Conservation (phyloP, 2,113 vertebrate genomes). For the Micronisus gabar region DNA sequence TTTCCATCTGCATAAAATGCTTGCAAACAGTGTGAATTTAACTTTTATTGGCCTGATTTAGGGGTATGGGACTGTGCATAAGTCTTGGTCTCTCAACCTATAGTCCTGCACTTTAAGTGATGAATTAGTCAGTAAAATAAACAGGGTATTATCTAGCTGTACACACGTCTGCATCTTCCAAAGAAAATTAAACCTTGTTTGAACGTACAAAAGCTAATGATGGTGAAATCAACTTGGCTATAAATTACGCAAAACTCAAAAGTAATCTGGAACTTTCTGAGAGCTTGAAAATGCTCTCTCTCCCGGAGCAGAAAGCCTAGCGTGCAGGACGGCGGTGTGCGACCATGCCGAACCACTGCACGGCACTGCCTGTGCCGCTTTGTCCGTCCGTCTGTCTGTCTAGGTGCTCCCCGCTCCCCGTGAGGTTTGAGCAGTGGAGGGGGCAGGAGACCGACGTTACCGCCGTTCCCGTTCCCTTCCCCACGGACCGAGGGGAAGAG, state of each 20-base stretch:
- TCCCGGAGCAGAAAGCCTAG: background rate
- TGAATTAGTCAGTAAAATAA: conserved; percentile 67
- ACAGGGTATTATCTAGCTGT: conserved; percentile 57
- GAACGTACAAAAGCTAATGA: conserved; percentile 23
- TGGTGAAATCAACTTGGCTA: background rate
- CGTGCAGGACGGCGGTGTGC: accelerated
- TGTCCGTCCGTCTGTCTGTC: background rate
- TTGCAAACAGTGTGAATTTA: conserved; percentile 65
- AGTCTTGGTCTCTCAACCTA: conserved; percentile 56
- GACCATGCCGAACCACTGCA: accelerated
- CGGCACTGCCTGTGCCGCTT: background rate
- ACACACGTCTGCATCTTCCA: conserved; percentile 50
- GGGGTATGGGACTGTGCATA: conserved; percentile 42
- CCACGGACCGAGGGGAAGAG: background rate
- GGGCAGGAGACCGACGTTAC: background rate
- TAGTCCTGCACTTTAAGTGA: conserved; percentile 62
- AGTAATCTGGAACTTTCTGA: background rate
- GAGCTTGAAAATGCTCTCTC: background rate
- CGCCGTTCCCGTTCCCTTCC: background rate
- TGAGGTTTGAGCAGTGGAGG: background rate
- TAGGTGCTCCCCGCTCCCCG: background rate
- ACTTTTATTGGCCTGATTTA: conserved; percentile 70
- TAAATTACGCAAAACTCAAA: conserved; percentile 18
- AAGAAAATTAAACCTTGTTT: conserved; percentile 54
- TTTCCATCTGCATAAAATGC: conserved; percentile 67